Base-by-base conservation (phyloP, 2,113 vertebrate species). In the Gopherus evgoodei region DNA sequence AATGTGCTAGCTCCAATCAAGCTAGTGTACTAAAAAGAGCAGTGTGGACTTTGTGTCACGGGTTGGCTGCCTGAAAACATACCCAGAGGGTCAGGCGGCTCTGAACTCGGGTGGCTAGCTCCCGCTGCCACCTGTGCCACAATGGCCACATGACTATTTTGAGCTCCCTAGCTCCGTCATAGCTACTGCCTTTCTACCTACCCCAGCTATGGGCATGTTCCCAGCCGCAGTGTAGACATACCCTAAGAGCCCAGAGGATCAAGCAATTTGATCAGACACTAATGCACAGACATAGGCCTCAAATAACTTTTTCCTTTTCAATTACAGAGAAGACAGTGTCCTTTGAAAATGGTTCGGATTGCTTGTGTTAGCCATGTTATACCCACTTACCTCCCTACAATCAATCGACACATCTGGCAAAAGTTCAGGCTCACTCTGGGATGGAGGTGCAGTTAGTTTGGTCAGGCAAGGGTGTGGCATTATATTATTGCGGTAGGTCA, bases 311-410 rank as follows among this genome's bases (percentile, higher is more conserved):
- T 54, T 29, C 75, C 69, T 87, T 69, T 81, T 93, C 80, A 93
- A 91, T 92, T 53, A 84, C 79, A 50, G 91, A 56, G 90, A 89
- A 90, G 75, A 88, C 56, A 10, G 75, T 31, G 86, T 92, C 80
- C 93, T 91, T 90, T 94, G 95, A 80, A 91, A 87, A 69, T 10
- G 21, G 47, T 29, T 65, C 42, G 22, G 87, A 1, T 79, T 88
- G 91, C 5, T 93, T 95, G 76, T 81, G 90, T 91, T 86, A 22
- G 83, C 87, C 13, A 7, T 83, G 91, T 89, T 78, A 84, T 49
- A 90, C 88, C 44, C 50, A 44, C 21, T 24, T 69, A 44, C 62
- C 75, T 96, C 29, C 84, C 79, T 78, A 13, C 0, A 22, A 52
- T 1, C 12, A 88, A 80, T 47, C n/a, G 49, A 52, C 17, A 4